A percentile compares a stretch with the other conserved stretches of the same genome.
Evolutionary conservation across 2,888 invertebrate species (phyloP).

Genomic region (Caenorhabditis becei): DNA sequence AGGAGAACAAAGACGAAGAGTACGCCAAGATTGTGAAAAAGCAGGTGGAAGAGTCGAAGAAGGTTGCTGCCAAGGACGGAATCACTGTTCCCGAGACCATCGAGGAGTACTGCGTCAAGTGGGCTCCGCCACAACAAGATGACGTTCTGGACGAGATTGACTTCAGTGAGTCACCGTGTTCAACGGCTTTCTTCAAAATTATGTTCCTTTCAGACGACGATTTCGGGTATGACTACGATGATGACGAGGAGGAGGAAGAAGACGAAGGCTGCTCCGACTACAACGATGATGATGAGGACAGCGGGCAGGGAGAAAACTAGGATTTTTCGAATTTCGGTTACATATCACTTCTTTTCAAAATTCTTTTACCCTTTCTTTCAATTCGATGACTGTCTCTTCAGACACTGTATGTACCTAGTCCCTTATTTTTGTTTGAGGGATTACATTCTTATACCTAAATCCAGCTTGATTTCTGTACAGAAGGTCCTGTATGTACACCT

Average conservation of each 20-base stretch:
- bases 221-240: conserved; percentile 63
- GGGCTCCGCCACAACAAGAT: conserved; percentile 90
- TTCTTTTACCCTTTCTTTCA: conserved; percentile 27
- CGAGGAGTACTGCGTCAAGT: conserved; percentile 96
- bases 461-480: conserved; percentile 24
- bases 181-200: too few relatives aligned
- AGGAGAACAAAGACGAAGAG: conserved; percentile 92
- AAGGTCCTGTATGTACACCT: conserved; percentile 36
- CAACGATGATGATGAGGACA: conserved; percentile 78
- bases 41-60: conserved; percentile 95
- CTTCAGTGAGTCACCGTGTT: conserved; percentile 87
- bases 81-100: conserved; percentile 96
- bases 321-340: conserved; percentile 23
- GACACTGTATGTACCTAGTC: not conserved
- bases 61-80: conserved; percentile 96
- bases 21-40: conserved; percentile 98
- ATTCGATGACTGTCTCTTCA: not conserved
- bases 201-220: conserved; percentile 66
- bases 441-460: not conserved
- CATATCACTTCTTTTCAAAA: conserved; percentile 22
- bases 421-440: not conserved
- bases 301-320: conserved; percentile 79
- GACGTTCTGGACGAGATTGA: conserved; percentile 93
- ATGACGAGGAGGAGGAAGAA: conserved; percentile 70
- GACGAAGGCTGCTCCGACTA: conserved; percentile 59